A percentile compares a stretch with the other conserved stretches of the same genome.
Conservation (phyloP, 2,797 vertebrate genomes). For the Babyrousa celebensis region DNA sequence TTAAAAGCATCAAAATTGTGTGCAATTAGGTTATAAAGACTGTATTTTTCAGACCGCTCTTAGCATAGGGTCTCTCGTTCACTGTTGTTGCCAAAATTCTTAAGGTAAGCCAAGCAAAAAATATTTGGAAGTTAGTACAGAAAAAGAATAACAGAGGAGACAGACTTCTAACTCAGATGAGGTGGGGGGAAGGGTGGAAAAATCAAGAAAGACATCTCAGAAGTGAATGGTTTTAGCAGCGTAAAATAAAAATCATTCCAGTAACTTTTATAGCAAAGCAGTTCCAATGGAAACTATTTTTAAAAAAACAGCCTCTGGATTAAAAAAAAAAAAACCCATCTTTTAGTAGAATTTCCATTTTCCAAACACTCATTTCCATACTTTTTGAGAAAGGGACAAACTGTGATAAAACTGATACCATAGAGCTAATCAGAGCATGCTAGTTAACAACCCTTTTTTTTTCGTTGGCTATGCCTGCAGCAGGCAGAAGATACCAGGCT, state of each 20-base stretch:
- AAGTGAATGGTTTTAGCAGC: conserved; percentile 60
- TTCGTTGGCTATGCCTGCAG: no score
- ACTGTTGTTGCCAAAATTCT: conserved; percentile 7
- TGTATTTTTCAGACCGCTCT: background rate
- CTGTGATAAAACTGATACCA: conserved; percentile 46
- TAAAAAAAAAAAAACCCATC: background rate
- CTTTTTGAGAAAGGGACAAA: conserved; percentile 66
- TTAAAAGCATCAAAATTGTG: conserved; percentile 51
- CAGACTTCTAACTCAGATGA: background rate
- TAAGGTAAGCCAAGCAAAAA: conserved; percentile 51
- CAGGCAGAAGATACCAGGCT: no score
- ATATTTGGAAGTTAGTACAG: conserved; percentile 46
- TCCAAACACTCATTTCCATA: conserved; percentile 58
- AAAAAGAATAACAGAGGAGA: conserved; percentile 30
- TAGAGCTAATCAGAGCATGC: conserved; percentile 30
- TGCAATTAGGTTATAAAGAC: conserved; percentile 34
- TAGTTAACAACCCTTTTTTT: conserved; percentile 2
- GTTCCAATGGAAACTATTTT: conserved; percentile 54
- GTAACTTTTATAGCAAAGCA: conserved; percentile 66
- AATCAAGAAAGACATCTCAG: conserved; percentile 55
- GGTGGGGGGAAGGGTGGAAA: background rate
- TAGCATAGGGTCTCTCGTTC: conserved; percentile 9
- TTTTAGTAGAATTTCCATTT: conserved; percentile 57
- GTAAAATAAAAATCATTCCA: conserved; percentile 60
- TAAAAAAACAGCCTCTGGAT: conserved; percentile 43